phyloP scores from a whole-genome alignment of 2,797 vertebrate genomes.

The Pseudopleuronectes americanus region DNA sequence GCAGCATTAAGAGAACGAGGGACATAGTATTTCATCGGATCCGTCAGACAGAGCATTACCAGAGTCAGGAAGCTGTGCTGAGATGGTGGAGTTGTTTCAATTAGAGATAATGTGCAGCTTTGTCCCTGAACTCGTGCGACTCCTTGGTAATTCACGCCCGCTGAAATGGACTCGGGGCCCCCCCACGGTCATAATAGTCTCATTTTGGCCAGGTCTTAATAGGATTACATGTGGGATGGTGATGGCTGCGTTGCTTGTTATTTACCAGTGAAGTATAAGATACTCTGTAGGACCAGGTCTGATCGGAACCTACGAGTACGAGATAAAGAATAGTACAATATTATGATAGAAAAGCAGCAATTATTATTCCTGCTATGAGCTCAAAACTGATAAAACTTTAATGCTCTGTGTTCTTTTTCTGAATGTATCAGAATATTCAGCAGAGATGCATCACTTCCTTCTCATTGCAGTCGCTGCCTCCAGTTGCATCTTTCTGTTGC shows the following conservation, averaged over 20 bases:
- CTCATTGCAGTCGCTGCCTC: not conserved
- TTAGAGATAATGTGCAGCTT: conserved; percentile 77
- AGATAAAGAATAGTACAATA: conserved; percentile 6
- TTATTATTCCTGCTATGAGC: not conserved
- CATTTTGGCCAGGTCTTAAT: conserved; percentile 75
- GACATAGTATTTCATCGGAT: conserved; percentile 47
- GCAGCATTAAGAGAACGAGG: conserved; percentile 46
- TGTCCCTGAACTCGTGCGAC: conserved; percentile 72
- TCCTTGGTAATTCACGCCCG: conserved; percentile 72
- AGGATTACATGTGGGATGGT: conserved; percentile 65
- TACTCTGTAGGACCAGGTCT: conserved; percentile 19
- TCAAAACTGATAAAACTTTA: not conserved
- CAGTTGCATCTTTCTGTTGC: not conserved
- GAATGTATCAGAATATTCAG: not conserved
- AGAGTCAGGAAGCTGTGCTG: conserved; percentile 48
- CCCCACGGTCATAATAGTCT: conserved; percentile 67
- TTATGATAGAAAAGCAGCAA: not conserved
- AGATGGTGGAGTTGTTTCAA: conserved; percentile 74
- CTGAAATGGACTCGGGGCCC: conserved; percentile 70
- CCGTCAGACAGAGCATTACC: conserved; percentile 55
- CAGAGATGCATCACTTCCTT: no score
- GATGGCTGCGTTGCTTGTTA: conserved; percentile 58
- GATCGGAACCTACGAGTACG: conserved; percentile 24
- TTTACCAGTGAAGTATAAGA: conserved; percentile 64
- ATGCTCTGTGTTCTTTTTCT: not conserved